A percentile compares a stretch with the other conserved stretches of the same genome.
These are phyloP conservation scores for Conistra vaccinii DNA, from an alignment of 2,888 invertebrate species.

Conservation along the genomic window DNA sequence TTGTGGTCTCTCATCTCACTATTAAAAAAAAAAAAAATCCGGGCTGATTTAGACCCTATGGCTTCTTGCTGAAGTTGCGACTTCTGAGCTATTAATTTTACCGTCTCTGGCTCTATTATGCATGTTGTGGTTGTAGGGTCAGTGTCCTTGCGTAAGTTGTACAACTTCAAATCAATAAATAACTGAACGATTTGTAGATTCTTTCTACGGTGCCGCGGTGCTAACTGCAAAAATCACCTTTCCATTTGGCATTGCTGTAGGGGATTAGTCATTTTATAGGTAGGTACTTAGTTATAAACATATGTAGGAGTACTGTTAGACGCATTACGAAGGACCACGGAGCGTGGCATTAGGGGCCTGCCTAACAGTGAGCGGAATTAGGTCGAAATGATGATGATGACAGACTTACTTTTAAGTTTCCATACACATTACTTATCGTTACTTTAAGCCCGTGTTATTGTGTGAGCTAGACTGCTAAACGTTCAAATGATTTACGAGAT, in stretches of 20 bases:
- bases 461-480: slow-evolving; percentile 21
- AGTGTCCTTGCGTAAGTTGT: neutral
- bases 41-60: slow-evolving; percentile 22
- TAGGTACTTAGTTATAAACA: slow-evolving; percentile 28
- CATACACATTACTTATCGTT: slow-evolving; percentile 35
- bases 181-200: neutral
- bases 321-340: slow-evolving; percentile 63
- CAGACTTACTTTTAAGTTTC: slow-evolving; percentile 50
- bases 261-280: slow-evolving; percentile 15
- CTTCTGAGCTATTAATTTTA: slow-evolving; percentile 17
- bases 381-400: slow-evolving; percentile 66
- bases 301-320: slow-evolving; percentile 52
- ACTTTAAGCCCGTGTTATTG: slow-evolving; percentile 13
- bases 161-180: neutral
- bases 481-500: slow-evolving; percentile 13
- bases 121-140: neutral
- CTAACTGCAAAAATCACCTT: slow-evolving; percentile 7
- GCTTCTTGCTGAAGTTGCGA: neutral
- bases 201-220: slow-evolving; percentile 3
- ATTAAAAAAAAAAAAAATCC: neutral
- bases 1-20: slow-evolving; percentile 13
- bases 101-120: neutral
- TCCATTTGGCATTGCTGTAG: slow-evolving; percentile 17
- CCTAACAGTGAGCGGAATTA: slow-evolving; percentile 61
- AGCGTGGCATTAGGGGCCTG: slow-evolving; percentile 60